Conservation (phyloP, 2,113 vertebrate genomes). For the Nicator chloris region DNA sequence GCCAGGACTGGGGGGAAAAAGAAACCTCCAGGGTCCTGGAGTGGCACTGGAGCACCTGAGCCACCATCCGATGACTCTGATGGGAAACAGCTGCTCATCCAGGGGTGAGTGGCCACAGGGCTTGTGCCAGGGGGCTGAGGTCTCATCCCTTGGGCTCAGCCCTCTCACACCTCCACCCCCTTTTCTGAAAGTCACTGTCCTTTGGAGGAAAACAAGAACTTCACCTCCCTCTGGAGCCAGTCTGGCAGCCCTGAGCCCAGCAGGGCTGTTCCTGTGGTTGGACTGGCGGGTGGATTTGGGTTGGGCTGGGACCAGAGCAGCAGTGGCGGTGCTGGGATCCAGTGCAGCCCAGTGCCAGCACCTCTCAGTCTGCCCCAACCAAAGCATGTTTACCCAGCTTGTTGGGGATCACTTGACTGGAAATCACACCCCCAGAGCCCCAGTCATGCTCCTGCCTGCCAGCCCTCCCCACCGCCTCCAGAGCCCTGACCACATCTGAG, state of each 20-base stretch:
- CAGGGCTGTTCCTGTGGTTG: neutral
- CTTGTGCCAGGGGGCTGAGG: neutral
- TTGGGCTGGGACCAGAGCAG: neutral
- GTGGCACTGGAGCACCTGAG: neutral
- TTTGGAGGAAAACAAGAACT: neutral
- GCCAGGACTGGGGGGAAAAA: neutral
- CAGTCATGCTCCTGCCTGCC: neutral
- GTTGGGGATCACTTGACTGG: constrained; percentile 6
- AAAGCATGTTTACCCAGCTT: neutral
- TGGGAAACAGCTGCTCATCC: neutral
- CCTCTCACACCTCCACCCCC: neutral
- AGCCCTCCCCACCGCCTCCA: neutral
- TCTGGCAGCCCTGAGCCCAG: neutral
- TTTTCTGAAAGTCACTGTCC: neutral
- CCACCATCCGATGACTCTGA: neutral
- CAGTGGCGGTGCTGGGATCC: neutral
- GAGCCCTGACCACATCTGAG: constrained; percentile 29
- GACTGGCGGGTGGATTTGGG: neutral
- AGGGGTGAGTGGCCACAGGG: neutral
- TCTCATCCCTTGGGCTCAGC: neutral
- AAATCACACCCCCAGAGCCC: neutral
- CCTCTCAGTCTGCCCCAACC: neutral
- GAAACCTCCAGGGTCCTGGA: neutral
- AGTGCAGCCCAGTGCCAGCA: neutral
- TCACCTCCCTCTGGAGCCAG: neutral